These are phyloP conservation scores for Hermodice carunculata DNA, from an alignment of 2,888 invertebrate species.

Conservation along the genomic window DNA sequence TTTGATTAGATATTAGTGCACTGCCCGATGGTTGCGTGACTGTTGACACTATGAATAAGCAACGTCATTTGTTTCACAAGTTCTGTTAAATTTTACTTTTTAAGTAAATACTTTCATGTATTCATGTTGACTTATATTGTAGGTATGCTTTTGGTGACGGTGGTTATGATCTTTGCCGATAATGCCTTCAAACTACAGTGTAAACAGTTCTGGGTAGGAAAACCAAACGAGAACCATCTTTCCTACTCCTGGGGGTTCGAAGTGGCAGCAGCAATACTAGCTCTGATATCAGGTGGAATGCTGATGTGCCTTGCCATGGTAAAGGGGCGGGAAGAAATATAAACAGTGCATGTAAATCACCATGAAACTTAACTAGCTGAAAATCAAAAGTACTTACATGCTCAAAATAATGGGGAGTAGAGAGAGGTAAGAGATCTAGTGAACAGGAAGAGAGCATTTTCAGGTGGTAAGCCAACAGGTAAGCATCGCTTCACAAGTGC, in stretches of 20 bases:
- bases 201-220: slow-evolving; percentile 46
- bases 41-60: no score
- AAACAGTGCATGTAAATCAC: slow-evolving; percentile 2
- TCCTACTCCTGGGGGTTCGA: slow-evolving; percentile 46
- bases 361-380: not conserved
- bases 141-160: slow-evolving; percentile 48
- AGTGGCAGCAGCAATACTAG: slow-evolving; percentile 39
- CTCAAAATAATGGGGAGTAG: no score
- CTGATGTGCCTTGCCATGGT: slow-evolving; percentile 43
- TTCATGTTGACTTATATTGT: slow-evolving; percentile 2
- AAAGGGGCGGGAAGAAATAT: slow-evolving; percentile 39
- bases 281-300: slow-evolving; percentile 41
- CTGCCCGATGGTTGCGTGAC: no score
- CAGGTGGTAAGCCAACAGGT: no score
- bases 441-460: no score
- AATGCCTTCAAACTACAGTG: slow-evolving; percentile 48
- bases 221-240: slow-evolving; percentile 42
- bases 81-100: no score
- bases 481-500: no score
- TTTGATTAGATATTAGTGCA: no score
- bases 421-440: no score
- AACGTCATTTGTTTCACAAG: no score
- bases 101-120: not conserved
- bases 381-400: no score
- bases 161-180: slow-evolving; percentile 47